phyloP scores from a whole-genome alignment of 2,888 invertebrate genomes.

The Microplitis manilae region DNA sequence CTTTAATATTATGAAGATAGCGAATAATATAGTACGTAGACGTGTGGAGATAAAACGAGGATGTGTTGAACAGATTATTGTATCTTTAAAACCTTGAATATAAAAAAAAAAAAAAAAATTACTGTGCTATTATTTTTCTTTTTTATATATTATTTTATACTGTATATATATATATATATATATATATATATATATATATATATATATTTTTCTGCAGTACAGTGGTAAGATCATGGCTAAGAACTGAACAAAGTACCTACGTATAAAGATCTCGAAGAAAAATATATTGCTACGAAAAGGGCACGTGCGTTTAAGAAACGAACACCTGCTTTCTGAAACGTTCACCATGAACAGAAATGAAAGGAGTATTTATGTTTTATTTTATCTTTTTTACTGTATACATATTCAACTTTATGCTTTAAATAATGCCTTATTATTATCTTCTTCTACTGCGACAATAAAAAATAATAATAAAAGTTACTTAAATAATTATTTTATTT shows the following conservation, averaged over 20 bases:
- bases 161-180: constrained; percentile 6
- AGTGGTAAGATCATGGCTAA: not conserved
- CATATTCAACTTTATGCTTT: no score
- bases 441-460: no score
- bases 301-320: not conserved
- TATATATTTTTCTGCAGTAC: not conserved
- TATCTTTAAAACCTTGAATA: not conserved
- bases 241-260: not conserved
- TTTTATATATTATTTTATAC: not conserved
- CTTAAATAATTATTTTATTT: not conserved
- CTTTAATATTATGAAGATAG: constrained; percentile 4
- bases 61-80: constrained; percentile 3
- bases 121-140: not conserved
- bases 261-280: not conserved
- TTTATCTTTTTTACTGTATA: not conserved
- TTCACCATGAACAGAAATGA: not conserved
- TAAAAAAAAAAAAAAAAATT: not conserved
- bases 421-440: no score
- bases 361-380: not conserved
- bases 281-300: not conserved
- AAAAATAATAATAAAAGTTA: no score
- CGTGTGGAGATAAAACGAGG: constrained; percentile 13
- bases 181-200: constrained; percentile 9
- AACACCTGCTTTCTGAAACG: constrained; percentile 11
- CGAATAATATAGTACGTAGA: not conserved